Conservation (phyloP, 2,797 vertebrate genomes). For the Halcyon leucocephala region DNA sequence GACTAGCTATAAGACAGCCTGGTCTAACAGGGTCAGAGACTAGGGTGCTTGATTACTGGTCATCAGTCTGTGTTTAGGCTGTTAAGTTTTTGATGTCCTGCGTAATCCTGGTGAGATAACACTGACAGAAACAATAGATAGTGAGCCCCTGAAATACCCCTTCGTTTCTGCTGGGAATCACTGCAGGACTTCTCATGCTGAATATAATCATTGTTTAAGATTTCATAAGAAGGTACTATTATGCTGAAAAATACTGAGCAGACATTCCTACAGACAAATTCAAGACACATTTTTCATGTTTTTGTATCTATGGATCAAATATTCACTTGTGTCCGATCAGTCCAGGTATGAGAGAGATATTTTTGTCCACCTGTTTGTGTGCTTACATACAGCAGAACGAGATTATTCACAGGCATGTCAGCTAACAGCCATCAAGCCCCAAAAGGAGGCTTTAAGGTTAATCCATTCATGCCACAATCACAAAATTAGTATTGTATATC, state of each 20-base stretch:
- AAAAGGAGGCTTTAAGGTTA: not conserved
- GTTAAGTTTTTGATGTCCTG: not conserved
- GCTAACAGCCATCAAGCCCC: not conserved
- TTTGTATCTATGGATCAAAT: not conserved
- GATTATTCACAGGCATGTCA: not conserved
- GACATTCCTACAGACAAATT: not conserved
- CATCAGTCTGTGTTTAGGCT: not conserved
- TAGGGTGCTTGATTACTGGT: not conserved
- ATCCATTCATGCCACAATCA: not conserved
- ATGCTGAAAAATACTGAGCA: not conserved
- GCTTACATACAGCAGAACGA: not conserved
- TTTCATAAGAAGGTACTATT: not conserved
- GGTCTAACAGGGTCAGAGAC: not conserved
- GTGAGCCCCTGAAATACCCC: not conserved
- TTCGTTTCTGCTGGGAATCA: not conserved
- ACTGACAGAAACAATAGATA: not conserved
- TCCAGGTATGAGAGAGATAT: not conserved
- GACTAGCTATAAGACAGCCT: not conserved
- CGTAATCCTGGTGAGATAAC: not conserved
- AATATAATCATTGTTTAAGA: not conserved
- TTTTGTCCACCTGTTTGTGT: not conserved
- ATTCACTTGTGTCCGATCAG: not conserved
- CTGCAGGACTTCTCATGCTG: not conserved
- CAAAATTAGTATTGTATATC: not conserved
- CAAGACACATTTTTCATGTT: not conserved